Evolutionary conservation across 2,888 invertebrate genomes (phyloP), one percentile per base, ranked within the genome.

Genomic region (Tenthredo mesomela): DNA sequence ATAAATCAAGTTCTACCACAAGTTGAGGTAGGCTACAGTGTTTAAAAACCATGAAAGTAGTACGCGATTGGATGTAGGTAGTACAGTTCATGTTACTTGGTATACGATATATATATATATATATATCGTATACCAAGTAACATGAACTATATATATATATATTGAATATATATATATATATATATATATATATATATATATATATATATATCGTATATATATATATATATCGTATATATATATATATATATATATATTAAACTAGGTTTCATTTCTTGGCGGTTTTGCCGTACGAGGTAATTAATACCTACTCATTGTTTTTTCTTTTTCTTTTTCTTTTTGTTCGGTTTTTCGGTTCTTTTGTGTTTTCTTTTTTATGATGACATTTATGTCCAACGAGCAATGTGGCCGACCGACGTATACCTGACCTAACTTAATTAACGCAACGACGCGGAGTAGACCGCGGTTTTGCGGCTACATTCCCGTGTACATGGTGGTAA

Each of bases 361-460:
- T 37, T 58, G 33, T 58, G 33, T n/a, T 73, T 21, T 43, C 40
- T 21, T 21, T 73, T 73, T 73, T 73, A 40, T 21, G 71, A 40
- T 3, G 71, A 73, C 93, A 90, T 92, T 93, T 92, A 93, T 92
- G 90, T 89, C 87, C 89, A 87, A 87, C 87, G 90, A 92, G 92
- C 91, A 92, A 91, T 90, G 91, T 90, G 90, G 89, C 89, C 90
- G 90, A 89, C 89, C 90, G 89, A 90, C 90, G 90, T 29, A 25
- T 82, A 80, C 80, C 82, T 82, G 67, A 82, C 82, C 82, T 93
- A 93, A 93, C 93, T 93, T 93, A 93, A 93, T 93, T 93, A 93
- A 93, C 91, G 91, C 92, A 93, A 93, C 93, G 92, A 92, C 91
- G 91, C 92, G 90, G 88, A 92, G 89, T 91, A 90, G 88, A 92